Evolutionary conservation across 2,113 vertebrate species (phyloP).

Genomic region (Zeus faber): DNA sequence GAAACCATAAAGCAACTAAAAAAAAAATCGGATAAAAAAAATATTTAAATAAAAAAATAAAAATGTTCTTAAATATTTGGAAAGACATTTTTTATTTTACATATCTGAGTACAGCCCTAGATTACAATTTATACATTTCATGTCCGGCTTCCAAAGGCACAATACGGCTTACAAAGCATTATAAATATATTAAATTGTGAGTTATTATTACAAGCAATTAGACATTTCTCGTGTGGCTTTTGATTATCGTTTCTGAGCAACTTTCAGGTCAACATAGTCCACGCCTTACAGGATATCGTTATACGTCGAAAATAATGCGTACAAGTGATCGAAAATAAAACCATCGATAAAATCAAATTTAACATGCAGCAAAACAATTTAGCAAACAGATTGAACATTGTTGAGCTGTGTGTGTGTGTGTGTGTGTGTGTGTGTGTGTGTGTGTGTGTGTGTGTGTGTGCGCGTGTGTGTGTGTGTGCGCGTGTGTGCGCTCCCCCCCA

Average conservation of each 20-base stretch:
- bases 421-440: conserved; percentile 56
- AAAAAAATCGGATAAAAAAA: neutral
- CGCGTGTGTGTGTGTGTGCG: conserved; percentile 40
- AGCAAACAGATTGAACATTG: conserved; percentile 13
- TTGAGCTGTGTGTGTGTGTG: conserved; percentile 37
- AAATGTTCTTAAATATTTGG: conserved; percentile 14
- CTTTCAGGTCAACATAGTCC: neutral
- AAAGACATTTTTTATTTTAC: conserved; percentile 50
- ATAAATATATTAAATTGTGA: conserved; percentile 85
- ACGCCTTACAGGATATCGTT: neutral
- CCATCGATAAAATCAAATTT: conserved; percentile 27
- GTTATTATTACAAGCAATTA: conserved; percentile 85
- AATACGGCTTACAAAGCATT: conserved; percentile 63
- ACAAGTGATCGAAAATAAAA: no score
- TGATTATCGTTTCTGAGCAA: conserved; percentile 28
- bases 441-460: conserved; percentile 65
- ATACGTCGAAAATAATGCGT: neutral
- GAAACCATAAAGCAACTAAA: no score
- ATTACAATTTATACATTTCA: conserved; percentile 63
- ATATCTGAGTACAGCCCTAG: conserved; percentile 39
- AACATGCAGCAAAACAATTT: conserved; percentile 32
- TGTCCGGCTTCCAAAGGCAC: conserved; percentile 63
- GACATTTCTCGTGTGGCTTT: conserved; percentile 50
- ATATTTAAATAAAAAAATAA: conserved; percentile 17
- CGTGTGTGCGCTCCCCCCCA: neutral